Base-by-base conservation (phyloP, 1,140 invertebrate genomes). In the Drosophila pseudoobscura region DNA sequence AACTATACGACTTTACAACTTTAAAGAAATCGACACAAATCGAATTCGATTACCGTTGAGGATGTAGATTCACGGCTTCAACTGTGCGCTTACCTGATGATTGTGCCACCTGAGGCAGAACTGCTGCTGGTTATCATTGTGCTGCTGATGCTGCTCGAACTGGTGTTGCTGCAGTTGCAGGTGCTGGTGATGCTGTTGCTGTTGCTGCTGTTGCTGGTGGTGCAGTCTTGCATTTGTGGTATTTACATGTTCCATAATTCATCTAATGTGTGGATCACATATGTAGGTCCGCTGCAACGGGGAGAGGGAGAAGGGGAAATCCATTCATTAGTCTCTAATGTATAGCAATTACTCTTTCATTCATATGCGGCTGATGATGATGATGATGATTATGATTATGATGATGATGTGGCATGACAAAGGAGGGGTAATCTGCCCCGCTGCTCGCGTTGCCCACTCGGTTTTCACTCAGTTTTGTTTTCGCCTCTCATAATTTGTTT, bases 31-130 rank as follows among this genome's bases (percentile, higher is more conserved):
- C 20, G 20, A 20, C 2, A 20, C 20, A 20, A 2, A 20, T 20
- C 20, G 1, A 1, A 20, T 20, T 20, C 1, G 0, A 20, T 20
- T 20, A 1, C 24, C 24, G 3, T 26, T 5, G 24, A 26, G 5
- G 24, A 26, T 26, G 24, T 5, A 26, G 3, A 0, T 4, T 26
- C 3, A 5, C 2, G 5, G 24, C 24, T 5, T 26, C 20, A 20
- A 20, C 20, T 2, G 20, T 1, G 20, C 20, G 20, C 20, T 92
- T 92, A 94, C 93, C 93, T 96, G 95, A 91, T 96, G 95, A 92
- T 96, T 96, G 91, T 96, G 95, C 96, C 96, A 96, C 91, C 95
- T 93, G 66, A 96, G 92, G 89, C 95, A 96, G 91, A 96, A 96
- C 91, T 96, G 95, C 91, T 95, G 94, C 82, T 95, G 93, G 66